These are phyloP conservation scores for Anser brachyrhynchus DNA, from an alignment of 2,113 vertebrate genomes.

Conservation along the genomic window DNA sequence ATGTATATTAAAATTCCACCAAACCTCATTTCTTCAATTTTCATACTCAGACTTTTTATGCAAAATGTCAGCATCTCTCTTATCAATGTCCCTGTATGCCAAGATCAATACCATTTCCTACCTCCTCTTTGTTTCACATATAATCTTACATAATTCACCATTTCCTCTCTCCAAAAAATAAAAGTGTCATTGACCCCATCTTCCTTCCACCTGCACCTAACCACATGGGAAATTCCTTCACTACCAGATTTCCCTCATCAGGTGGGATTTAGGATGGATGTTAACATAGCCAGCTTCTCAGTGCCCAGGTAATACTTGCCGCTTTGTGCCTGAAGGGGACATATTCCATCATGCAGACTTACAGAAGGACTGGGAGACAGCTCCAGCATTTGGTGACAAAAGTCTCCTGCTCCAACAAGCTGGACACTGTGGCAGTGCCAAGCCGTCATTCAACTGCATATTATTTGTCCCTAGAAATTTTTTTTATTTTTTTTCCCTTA, in stretches of 20 bases:
- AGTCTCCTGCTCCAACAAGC: neutral
- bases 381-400: neutral
- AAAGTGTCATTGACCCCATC: neutral
- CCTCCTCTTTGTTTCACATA: neutral
- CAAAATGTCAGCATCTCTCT: neutral
- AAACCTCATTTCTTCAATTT: neutral
- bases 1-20: neutral
- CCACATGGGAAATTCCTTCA: neutral
- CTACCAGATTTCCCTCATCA: neutral
- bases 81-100: neutral
- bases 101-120: neutral
- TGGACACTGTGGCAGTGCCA: neutral
- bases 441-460: rapidly evolving
- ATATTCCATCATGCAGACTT: rapidly evolving
- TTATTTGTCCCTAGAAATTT: neutral
- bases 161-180: neutral
- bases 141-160: neutral
- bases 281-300: neutral
- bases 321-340: neutral
- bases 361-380: neutral
- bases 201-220: neutral
- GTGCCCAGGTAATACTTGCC: neutral
- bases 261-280: neutral
- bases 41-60: neutral
- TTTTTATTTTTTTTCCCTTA: neutral